Percentiles rank a stretch among this genome's conserved stretches.
Evolutionary conservation across 2,888 invertebrate genomes (phyloP).

Genomic region (Mystacides longicornis): DNA sequence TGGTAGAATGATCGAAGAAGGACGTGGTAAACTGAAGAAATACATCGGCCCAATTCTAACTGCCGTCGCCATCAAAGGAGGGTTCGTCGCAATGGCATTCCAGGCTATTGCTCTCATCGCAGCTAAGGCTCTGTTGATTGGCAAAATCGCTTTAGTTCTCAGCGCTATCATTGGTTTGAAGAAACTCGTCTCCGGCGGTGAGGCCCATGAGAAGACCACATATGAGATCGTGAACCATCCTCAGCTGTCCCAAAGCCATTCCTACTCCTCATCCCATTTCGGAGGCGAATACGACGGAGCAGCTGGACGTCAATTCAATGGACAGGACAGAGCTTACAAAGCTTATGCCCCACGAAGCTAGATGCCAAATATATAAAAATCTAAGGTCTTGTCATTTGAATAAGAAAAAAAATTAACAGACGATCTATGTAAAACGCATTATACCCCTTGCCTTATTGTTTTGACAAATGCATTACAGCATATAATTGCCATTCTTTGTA

Average conservation of each 20-base stretch:
- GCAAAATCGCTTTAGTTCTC: constrained; percentile 74
- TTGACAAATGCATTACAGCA: background rate
- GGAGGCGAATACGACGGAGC: constrained; percentile 53
- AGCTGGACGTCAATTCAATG: constrained; percentile 51
- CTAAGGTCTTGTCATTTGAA: background rate
- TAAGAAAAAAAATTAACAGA: background rate
- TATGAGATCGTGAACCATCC: constrained; percentile 83
- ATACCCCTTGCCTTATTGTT: background rate
- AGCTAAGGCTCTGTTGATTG: constrained; percentile 72
- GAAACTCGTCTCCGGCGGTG: constrained; percentile 61
- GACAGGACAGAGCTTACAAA: constrained; percentile 57
- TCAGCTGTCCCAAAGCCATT: constrained; percentile 70
- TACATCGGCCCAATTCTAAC: constrained; percentile 60
- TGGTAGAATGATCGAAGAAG: constrained; percentile 40
- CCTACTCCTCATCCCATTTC: constrained; percentile 63
- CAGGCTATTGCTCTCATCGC: constrained; percentile 69
- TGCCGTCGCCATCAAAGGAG: constrained; percentile 63
- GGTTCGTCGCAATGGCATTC: constrained; percentile 66
- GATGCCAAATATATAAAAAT: background rate
- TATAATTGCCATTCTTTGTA: constrained; percentile 1
- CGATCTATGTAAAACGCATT: background rate
- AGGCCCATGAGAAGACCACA: constrained; percentile 70
- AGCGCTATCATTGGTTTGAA: constrained; percentile 75
- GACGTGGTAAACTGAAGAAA: constrained; percentile 55
- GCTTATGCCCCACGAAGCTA: constrained; percentile 39